Evolutionary conservation across 2,797 vertebrate genomes (phyloP), one percentile per base, ranked within the genome.

Genomic region (Microctenopoma steveboyesi): DNA sequence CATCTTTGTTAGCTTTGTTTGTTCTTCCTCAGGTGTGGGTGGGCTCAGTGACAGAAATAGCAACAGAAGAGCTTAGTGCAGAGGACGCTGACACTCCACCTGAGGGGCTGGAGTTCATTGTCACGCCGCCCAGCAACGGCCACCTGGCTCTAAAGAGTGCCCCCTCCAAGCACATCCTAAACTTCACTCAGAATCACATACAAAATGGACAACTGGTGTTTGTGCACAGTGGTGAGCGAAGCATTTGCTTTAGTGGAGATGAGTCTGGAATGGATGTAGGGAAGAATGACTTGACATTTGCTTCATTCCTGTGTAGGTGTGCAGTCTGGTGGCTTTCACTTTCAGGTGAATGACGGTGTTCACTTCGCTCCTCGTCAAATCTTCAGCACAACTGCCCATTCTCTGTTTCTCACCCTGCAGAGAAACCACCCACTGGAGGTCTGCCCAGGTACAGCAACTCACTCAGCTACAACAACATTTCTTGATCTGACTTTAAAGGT

Each of bases 321-420:
- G 8, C 72, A 91, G 85, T 94, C 94, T 2, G 96, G 96, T 61
- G 95, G 95, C 51, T 99, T 98, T 90, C 96, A 74, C 86, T 98
- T 98, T 79, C 96, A 97, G 79, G 95, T 98, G 54, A 97, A 96
- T 16, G 96, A 98, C 4, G 96, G 96, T 5, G 81, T 96, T 79
- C 97, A 97, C 88, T 95, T 95, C 65, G 93, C 95, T 64, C 94
- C 95, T 54, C 80, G 78, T 4, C 94, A 97, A 75, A 96, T 95
- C 83, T 98, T 97, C 82, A 96, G 94, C 82, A 92, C 96, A 57
- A 93, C 89, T 0, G 95, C 96, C 72, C 83, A 28, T 60, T 88
- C 49, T 0, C 88, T 97, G 48, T 75, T 94, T 18, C 89, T 98
- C 51, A 94, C 74, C 28, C 73, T 98, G 68, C 92, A 95, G 87